Percentiles rank a stretch among this genome's conserved stretches.
Conservation (phyloP, 2,113 vertebrate species). For the Proteles cristata region DNA sequence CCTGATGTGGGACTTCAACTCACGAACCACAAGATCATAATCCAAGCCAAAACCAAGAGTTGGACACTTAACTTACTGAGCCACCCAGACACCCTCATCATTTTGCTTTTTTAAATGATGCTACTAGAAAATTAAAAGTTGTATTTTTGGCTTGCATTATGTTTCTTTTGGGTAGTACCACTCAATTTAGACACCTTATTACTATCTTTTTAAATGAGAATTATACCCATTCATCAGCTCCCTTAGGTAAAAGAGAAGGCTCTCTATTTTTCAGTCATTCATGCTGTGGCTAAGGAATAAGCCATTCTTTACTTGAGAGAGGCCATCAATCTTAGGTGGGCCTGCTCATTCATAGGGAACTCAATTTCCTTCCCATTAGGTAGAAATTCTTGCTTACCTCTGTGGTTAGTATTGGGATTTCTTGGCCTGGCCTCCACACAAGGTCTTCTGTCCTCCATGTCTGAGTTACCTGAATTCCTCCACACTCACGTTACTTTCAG, state of each 20-base stretch:
- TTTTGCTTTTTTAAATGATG: background rate
- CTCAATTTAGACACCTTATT: background rate
- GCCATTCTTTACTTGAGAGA: background rate
- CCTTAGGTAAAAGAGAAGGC: background rate
- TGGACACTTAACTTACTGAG: too few species aligned
- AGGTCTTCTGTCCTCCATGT: slow-evolving; percentile 77
- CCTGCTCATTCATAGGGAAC: background rate
- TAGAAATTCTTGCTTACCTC: slow-evolving; percentile 72
- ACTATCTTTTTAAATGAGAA: slow-evolving; percentile 2
- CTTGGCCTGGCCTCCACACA: slow-evolving; percentile 26
- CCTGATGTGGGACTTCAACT: too few species aligned
- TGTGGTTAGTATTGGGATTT: slow-evolving; percentile 47
- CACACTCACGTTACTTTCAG: background rate
- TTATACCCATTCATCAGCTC: background rate
- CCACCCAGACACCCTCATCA: background rate
- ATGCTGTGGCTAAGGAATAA: background rate
- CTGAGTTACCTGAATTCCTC: slow-evolving; percentile 37
- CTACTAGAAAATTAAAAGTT: slow-evolving; percentile 13
- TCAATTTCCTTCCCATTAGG: background rate
- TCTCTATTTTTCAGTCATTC: background rate
- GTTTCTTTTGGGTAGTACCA: background rate
- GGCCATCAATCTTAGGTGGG: background rate
- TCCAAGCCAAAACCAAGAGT: too few species aligned
- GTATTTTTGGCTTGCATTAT: background rate
- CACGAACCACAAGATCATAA: too few species aligned